Conservation (phyloP, 2,113 vertebrate genomes). For the Austrofundulus limnaeus region DNA sequence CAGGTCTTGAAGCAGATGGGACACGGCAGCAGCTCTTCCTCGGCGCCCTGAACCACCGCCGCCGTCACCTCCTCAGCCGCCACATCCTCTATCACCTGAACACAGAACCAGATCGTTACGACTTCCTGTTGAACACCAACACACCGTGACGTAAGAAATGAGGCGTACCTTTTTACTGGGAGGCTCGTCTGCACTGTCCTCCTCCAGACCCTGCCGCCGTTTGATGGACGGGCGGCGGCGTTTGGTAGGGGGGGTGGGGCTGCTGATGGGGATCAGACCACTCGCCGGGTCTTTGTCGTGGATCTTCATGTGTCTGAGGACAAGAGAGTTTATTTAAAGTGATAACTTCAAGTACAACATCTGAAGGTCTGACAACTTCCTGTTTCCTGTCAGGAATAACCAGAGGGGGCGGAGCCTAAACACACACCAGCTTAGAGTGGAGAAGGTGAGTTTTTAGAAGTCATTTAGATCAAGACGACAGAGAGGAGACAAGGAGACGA, state of each 20-base stretch:
- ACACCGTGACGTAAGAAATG: neutral
- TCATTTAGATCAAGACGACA: neutral
- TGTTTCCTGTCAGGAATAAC: neutral
- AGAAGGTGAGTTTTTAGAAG: neutral
- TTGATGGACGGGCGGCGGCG: slow-evolving; percentile 87
- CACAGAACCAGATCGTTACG: neutral
- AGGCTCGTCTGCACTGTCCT: slow-evolving; percentile 82
- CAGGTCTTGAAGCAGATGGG: slow-evolving; percentile 93
- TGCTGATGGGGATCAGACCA: slow-evolving; percentile 77
- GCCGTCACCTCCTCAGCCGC: slow-evolving; percentile 63
- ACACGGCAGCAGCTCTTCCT: slow-evolving; percentile 87
- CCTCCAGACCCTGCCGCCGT: slow-evolving; percentile 84
- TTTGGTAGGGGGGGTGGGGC: slow-evolving; percentile 87
- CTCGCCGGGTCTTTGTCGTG: slow-evolving; percentile 91
- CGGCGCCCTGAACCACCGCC: slow-evolving; percentile 66
- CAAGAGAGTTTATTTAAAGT: too few relatives aligned
- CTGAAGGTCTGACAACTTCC: too few relatives aligned
- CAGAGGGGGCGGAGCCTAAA: neutral
- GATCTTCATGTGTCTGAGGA: slow-evolving; percentile 95
- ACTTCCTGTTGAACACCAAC: neutral
- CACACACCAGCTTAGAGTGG: neutral
- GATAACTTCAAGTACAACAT: too few relatives aligned
- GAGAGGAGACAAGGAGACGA: neutral
- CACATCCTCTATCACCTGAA: slow-evolving; percentile 83
- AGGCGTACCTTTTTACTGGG: slow-evolving; percentile 88